These are phyloP conservation scores for Platyscapa corneri DNA, from an alignment of 1,140 invertebrate species.

Conservation along the genomic window DNA sequence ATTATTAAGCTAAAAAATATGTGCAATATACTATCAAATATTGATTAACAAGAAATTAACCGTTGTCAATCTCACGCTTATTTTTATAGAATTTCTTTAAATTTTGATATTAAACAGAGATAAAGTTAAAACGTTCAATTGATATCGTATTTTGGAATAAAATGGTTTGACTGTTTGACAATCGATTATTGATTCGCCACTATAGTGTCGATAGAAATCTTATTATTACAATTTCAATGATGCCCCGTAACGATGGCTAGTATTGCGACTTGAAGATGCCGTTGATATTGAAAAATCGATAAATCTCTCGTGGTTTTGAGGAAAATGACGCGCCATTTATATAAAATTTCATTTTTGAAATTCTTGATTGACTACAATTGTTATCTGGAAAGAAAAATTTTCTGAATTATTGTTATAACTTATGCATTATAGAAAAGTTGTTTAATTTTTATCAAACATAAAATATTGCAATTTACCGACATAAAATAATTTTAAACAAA, in stretches of 20 bases:
- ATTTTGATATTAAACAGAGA: no score
- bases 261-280: not conserved
- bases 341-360: conserved; percentile 15
- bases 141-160: not conserved
- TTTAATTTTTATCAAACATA: not conserved
- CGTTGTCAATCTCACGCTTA: no score
- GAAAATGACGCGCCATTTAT: not conserved
- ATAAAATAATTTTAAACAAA: not conserved
- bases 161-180: not conserved
- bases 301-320: not conserved
- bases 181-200: conserved; percentile 12
- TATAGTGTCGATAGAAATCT: not conserved
- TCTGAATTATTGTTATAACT: not conserved
- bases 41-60: no score
- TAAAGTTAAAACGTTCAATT: no score
- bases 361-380: conserved; percentile 9
- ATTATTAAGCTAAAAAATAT: no score
- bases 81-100: no score
- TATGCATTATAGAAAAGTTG: not conserved
- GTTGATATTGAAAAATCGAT: not conserved
- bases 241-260: not conserved
- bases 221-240: not conserved
- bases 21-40: no score
- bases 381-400: not conserved
- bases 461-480: not conserved